Evolutionary conservation across 1,140 invertebrate species (phyloP), one percentile per base, ranked within the genome.

Genomic region (Gryllus bimaculatus): DNA sequence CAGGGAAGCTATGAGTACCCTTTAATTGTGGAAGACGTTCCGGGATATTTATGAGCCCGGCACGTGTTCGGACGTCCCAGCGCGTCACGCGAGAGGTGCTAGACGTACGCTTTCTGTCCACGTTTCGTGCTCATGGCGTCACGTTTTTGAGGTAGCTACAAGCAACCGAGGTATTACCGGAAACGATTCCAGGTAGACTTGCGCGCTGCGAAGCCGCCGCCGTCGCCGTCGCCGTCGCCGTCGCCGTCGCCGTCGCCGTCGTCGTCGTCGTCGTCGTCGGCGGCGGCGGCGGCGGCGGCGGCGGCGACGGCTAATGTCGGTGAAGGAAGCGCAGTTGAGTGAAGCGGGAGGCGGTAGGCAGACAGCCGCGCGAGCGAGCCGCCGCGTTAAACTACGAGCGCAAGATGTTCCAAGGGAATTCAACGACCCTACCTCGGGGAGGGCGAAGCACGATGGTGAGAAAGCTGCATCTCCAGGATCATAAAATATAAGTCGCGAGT

Each of bases 41-140:
- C 7, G 10, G 2, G 18, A 66, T 13, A 66, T 66, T 66, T 66
- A 66, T 66, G 10, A 66, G 54, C 54, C 10, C 54, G 10, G 54
- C 54, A 66, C 18, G 54, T 66, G 10, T 39, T 39, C 26, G 26
- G 26, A 39, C 10, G 10, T 66, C 18, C 10, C 54, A 66, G 54
- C 54, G 10, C 54, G 54, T 66, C 54, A 13, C 54, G 54, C 54
- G 18, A 18, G 54, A 66, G 10, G 54, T 66, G 54, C 54, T 10
- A 0, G 54, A 13, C 3, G 18, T 66, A 66, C 54, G 54, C 18
- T 66, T 66, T 66, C 54, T 66, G 54, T 66, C 10, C 54, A 66
- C 54, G 54, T 66, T 66, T 66, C 54, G 54, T 66, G 54, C 54
- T 66, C 54, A 66, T 66, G 54, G 54, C 54, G 54, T 66, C 54